Evolutionary conservation across 2,888 invertebrate genomes (phyloP).

Genomic region (Parelbella ahira): DNA sequence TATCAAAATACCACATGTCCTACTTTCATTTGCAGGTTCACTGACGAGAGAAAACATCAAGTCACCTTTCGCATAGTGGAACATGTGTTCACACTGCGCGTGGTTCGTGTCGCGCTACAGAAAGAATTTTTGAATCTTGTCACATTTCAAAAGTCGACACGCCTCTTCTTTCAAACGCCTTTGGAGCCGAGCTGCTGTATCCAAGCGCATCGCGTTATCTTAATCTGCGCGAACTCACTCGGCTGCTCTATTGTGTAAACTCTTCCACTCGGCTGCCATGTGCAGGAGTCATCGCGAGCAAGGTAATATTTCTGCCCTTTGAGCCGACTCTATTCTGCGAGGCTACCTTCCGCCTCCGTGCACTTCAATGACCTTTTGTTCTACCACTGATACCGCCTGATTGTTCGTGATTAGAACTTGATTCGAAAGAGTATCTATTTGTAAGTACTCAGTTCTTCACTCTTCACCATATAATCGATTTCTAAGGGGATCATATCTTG

Average conservation of each 20-base stretch:
- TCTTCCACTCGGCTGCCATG: slow-evolving; percentile 51
- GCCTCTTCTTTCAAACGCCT: slow-evolving; percentile 46
- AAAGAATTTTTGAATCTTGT: slow-evolving; percentile 23
- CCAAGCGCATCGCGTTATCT: slow-evolving; percentile 59
- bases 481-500: slow-evolving; percentile 16
- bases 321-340: slow-evolving; percentile 31
- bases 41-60: no score
- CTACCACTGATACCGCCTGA: slow-evolving; percentile 24
- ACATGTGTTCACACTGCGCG: slow-evolving; percentile 2
- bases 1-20: no score
- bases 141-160: slow-evolving; percentile 50
- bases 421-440: slow-evolving; percentile 13
- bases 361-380: slow-evolving; percentile 21
- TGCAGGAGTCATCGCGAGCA: slow-evolving; percentile 38
- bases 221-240: slow-evolving; percentile 58
- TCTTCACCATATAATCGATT: slow-evolving; percentile 25
- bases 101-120: slow-evolving; percentile 4
- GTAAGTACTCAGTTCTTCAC: slow-evolving; percentile 10
- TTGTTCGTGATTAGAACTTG: slow-evolving; percentile 25
- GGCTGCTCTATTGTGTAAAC: slow-evolving; percentile 51
- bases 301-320: slow-evolving; percentile 63
- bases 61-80: slow-evolving; percentile 3
- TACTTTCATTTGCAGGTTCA: no score
- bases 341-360: slow-evolving; percentile 16
- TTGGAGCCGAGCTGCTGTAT: slow-evolving; percentile 36